Evolutionary conservation across 92 coral and sea anemone genomes (phyloP), one percentile per base, ranked within the genome.

Genomic region (Heteractis magnifica): DNA sequence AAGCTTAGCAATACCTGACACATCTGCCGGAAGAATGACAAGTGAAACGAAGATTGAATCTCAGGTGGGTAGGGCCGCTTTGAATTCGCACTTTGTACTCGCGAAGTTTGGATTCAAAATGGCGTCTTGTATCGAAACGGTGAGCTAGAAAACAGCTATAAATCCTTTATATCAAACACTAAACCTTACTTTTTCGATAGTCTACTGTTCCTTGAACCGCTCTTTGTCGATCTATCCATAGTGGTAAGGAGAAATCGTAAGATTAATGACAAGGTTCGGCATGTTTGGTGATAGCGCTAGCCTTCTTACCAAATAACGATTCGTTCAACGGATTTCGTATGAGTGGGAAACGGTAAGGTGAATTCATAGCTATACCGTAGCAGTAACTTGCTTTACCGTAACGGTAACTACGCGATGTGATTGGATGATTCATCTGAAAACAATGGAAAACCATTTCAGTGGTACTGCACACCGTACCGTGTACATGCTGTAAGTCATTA

Each of bases 41-140:
- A 79, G 75, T 48, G 83, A 79, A 60, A 58, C 15, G 41, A 81
- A 81, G 51, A 81, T 51, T 11, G 59, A 75, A 49, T 75, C 79
- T 18, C 78, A 81, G 85, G 85, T 81, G 75, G 65, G 85, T 81
- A 81, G 75, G 78, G 75, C 77, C 23, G 51, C 48, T 65, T 81
- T 51, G 51, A 65, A 50, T 64, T 8, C 34, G 23, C 23, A 50
- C 55, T 19, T 50, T 26, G 75, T 65, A 48, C 51, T 49, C 51
- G 23, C 19, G 13, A 81, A 10, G 26, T 81, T 81, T 48, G 58
- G 68, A 71, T 52, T 56, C 77, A 52, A 81, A 19, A 68, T 81
- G 85, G 76, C 75, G 82, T 55, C 82, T 79, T 51, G 52, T 68
- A 50, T 68, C 49, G 73, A 68, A 68, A 23, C 73, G 73, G 73